Percentiles rank a stretch among this genome's conserved stretches.
Evolutionary conservation across 2,113 vertebrate genomes (phyloP).

Genomic region (Pluvialis apricaria): DNA sequence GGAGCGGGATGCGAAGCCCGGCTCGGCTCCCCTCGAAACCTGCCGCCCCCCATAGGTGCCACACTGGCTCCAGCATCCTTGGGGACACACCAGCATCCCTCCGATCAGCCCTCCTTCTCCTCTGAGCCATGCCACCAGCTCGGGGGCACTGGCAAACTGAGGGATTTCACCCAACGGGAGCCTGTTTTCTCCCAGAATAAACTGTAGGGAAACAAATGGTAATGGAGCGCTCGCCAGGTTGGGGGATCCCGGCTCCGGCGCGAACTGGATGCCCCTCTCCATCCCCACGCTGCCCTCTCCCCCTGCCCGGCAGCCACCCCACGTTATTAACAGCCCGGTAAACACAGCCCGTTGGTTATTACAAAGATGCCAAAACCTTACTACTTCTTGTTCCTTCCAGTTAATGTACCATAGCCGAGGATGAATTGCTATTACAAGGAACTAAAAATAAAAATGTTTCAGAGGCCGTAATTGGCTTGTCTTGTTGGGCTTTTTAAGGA

Average conservation of each 20-base stretch:
- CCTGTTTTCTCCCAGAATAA: not conserved
- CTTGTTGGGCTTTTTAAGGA: slow-evolving; percentile 77
- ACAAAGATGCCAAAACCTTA: slow-evolving; percentile 71
- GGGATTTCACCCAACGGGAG: not conserved
- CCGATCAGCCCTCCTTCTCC: not conserved
- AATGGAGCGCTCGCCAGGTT: rapidly evolving
- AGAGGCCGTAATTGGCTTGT: slow-evolving; percentile 73
- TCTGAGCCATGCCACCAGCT: not conserved
- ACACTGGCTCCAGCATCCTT: not conserved
- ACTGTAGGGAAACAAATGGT: not conserved
- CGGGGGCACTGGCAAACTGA: rapidly evolving
- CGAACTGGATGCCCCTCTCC: not conserved
- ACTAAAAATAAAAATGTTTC: slow-evolving; percentile 78
- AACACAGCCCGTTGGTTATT: slow-evolving; percentile 64
- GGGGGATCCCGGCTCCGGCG: not conserved
- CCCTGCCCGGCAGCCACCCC: not conserved
- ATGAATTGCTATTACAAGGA: slow-evolving; percentile 77
- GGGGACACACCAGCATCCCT: not conserved
- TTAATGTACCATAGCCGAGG: slow-evolving; percentile 77
- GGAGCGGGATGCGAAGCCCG: too few relatives aligned
- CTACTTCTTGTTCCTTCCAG: slow-evolving; percentile 69
- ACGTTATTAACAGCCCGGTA: slow-evolving; percentile 55
- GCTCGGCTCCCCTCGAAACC: not conserved
- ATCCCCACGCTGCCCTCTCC: not conserved
- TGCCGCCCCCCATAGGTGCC: not conserved